These are phyloP conservation scores for Agraylea sexmaculata DNA, from an alignment of 1,140 invertebrate species.

Conservation along the genomic window DNA sequence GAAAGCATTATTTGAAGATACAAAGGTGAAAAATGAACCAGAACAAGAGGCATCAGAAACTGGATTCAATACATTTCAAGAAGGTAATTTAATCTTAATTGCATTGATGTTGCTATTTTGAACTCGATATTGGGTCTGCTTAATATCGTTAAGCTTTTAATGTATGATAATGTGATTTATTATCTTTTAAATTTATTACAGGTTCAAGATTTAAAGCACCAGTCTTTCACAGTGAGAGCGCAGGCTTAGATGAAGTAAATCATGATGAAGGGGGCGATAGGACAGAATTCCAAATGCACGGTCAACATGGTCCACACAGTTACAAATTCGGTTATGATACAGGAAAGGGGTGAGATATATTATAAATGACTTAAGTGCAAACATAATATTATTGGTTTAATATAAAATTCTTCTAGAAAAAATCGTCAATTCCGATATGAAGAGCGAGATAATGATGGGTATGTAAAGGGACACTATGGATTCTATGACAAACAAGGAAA, in stretches of 20 bases:
- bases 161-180: constrained; percentile 5
- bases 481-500: constrained; percentile 70
- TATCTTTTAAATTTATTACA: constrained; percentile 1
- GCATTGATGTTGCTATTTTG: no score
- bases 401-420: constrained; percentile 43
- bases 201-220: constrained; percentile 10
- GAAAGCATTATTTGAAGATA: constrained; percentile 14
- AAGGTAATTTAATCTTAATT: constrained; percentile 8
- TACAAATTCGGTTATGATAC: constrained; percentile 83
- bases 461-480: constrained; percentile 72
- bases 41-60: constrained; percentile 19
- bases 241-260: constrained; percentile 5
- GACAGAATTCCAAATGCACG: constrained; percentile 46
- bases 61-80: constrained; percentile 16
- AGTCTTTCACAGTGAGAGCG: constrained; percentile 3
- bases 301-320: constrained; percentile 67
- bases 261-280: constrained; percentile 25
- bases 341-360: constrained; percentile 58
- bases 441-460: constrained; percentile 62
- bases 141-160: constrained; percentile 24
- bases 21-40: constrained; percentile 8
- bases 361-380: neutral
- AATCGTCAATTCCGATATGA: constrained; percentile 74
- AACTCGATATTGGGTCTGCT: no score
- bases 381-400: neutral